Conservation (phyloP, 1,140 invertebrate genomes). For the Bombus breviceps region DNA sequence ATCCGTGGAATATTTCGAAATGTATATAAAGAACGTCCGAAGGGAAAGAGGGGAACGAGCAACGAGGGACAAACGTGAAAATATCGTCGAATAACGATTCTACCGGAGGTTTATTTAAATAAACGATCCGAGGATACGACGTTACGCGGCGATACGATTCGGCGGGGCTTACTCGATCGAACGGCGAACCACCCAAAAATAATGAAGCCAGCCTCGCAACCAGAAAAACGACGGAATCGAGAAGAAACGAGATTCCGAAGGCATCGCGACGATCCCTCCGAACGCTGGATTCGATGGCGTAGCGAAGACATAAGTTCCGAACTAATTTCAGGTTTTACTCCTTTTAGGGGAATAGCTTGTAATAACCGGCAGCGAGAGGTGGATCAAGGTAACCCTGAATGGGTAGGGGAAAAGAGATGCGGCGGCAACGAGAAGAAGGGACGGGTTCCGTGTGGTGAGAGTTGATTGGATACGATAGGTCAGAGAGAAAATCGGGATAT, state of each 20-base stretch:
- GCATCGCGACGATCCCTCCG: constrained; percentile 15
- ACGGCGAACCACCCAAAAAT: neutral
- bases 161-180: neutral
- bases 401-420: neutral
- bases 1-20: neutral
- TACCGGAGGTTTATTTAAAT: constrained; percentile 3
- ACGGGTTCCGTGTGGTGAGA: constrained; percentile 10
- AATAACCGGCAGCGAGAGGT: constrained; percentile 60
- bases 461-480: constrained; percentile 59
- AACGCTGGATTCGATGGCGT: constrained; percentile 20
- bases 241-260: constrained; percentile 26
- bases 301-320: constrained; percentile 66
- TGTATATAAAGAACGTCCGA: no score
- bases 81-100: neutral
- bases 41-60: no score
- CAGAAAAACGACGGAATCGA: neutral
- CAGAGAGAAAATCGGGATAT: constrained; percentile 48
- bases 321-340: constrained; percentile 70
- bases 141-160: neutral
- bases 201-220: neutral
- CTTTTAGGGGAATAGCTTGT: constrained; percentile 62
- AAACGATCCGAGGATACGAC: constrained; percentile 3
- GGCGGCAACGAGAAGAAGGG: constrained; percentile 20
- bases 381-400: constrained; percentile 35
- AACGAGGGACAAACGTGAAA: neutral